Base-by-base conservation (phyloP, 2,888 invertebrate genomes). In the Acheta domesticus region DNA sequence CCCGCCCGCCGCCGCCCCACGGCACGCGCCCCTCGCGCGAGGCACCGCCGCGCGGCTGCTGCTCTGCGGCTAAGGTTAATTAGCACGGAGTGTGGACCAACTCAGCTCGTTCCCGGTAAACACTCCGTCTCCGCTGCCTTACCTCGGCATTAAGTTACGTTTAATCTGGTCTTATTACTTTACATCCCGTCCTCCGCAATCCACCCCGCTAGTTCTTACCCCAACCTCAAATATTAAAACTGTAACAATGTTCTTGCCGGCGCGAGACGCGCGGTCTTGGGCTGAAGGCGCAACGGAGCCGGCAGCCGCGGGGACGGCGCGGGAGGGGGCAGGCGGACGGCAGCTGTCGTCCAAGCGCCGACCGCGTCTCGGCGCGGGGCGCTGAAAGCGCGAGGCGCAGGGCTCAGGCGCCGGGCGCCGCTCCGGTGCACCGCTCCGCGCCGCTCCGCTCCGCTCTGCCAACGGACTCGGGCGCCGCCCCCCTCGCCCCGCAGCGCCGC, bases 401-500 rank as follows among this genome's bases (percentile, higher is more conserved):
- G 36, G 8, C 36, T 36, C 36, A 36, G 36, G n/a, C n/a, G n/a
- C n/a, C n/a, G n/a, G 36, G 36, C 36, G 36, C 36, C 36, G 36
- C 36, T 36, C 36, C 36, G 36, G 4, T 36, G 36, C 36, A 36
- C 36, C 36, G 36, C 36, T 36, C 36, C 36, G 36, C 36, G 4
- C 48, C 21, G 75, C 75, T 75, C 21, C 36, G 36, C 36, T 16
- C 48, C 21, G 75, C 75, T 75, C 21, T 19, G 20, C 75, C 48
- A 50, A 78, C 49, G 23, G 23, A 78, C 23, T 36, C 48, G 12
- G n/a, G 50, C n/a, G n/a, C 50, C 49, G 11, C 48, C 49, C 36
- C 36, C 76, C 74, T 73, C 79, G 62, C 48, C 49, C 49, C 77
- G 48, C 50, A 36, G 78, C 75, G 78, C 23, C 19, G 14, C 75